Conservation (phyloP, 2,888 invertebrate genomes). For the Leuctra nigra region DNA sequence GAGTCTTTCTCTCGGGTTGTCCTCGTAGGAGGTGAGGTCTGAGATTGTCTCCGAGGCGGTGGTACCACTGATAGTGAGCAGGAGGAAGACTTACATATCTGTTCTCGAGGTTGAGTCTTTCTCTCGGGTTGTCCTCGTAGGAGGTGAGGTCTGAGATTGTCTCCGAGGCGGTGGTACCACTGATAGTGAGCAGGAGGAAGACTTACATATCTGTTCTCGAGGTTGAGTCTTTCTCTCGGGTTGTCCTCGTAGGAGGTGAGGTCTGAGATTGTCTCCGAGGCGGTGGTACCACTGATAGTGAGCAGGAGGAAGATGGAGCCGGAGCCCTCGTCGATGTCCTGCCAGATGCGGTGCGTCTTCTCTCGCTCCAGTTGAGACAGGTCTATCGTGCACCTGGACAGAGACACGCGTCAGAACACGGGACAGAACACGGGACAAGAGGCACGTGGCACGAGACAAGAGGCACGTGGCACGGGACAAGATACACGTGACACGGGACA, state of each 20-base stretch:
- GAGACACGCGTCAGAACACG: too few relatives aligned
- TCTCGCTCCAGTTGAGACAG: constrained; percentile 78
- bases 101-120: constrained; percentile 53
- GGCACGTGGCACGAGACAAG: too few relatives aligned
- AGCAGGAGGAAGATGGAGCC: constrained; percentile 75
- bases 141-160: constrained; percentile 86
- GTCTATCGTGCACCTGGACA: constrained; percentile 73
- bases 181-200: constrained; percentile 85
- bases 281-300: constrained; percentile 92
- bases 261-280: constrained; percentile 88
- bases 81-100: constrained; percentile 73
- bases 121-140: constrained; percentile 72
- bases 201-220: constrained; percentile 65
- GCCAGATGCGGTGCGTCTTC: constrained; percentile 84
- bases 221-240: constrained; percentile 57
- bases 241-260: constrained; percentile 78
- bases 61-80: constrained; percentile 92
- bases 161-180: constrained; percentile 88
- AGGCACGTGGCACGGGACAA: too few relatives aligned
- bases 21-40: constrained; percentile 78
- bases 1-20: constrained; percentile 64
- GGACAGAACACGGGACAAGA: too few relatives aligned
- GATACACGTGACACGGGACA: too few relatives aligned
- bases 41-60: constrained; percentile 89
- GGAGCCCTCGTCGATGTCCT: constrained; percentile 82